Evolutionary conservation across 2,888 invertebrate genomes (phyloP), one percentile per base, ranked within the genome.

Genomic region (Gryllus longicercus): DNA sequence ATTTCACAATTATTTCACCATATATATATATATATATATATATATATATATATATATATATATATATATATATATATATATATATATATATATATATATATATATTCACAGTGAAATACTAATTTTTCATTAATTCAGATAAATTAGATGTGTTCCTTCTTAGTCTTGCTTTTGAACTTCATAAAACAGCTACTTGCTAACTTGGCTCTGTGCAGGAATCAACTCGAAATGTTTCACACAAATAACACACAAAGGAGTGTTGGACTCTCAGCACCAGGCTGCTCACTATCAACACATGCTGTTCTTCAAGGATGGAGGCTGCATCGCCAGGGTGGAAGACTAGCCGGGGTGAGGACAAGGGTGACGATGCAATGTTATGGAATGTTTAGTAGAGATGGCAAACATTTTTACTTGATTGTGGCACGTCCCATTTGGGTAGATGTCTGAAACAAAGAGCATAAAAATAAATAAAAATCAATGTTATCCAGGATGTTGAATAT

Each of bases 281-380:
- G 63, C n/a, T 14, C 63, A 38, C 38, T 38, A 63, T 63, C 63
- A 63, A 63, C 63, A 63, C 63, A 14, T n/a, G n/a, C 63, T 63
- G 63, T n/a, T 63, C 63, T 63, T 63, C 63, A 63, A 63, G 63
- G 63, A 63, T 63, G 63, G 63, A 63, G n/a, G n/a, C 14, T 63
- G 63, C 63, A 63, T 63, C n/a, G 63, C 63, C 63, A 63, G n/a
- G 63, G 63, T 63, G 63, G 63, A 63, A 63, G 63, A 63, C 63
- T 63, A 63, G 63, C 63, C 63, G n/a, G 63, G 63, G 63, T 63
- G 63, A 63, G n/a, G 63, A 63, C n/a, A 63, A 38, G 63, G 63
- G 63, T n/a, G 63, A 63, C 63, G n/a, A 63, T 63, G 63, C 63
- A 63, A 63, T 63, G n/a, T n/a, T 18, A 63, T 63, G 63, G 63